These are phyloP conservation scores for Melanerpes aurifrons DNA, from an alignment of 2,113 vertebrate species.

Conservation along the genomic window DNA sequence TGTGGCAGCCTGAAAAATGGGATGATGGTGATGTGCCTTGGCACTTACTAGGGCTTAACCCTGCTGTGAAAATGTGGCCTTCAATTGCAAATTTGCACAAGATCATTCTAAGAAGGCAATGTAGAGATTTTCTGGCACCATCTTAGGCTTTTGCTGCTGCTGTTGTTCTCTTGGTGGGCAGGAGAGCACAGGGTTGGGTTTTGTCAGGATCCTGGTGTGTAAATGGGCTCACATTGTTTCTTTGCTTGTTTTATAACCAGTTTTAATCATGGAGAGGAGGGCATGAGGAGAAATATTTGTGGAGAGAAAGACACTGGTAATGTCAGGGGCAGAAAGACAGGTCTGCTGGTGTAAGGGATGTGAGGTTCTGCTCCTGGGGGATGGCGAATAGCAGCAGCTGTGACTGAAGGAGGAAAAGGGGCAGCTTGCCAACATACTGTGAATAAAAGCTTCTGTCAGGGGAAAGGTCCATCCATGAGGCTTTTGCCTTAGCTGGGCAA, in stretches of 20 bases:
- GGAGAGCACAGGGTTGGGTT: not conserved
- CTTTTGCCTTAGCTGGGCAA: not conserved
- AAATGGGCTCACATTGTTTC: not conserved
- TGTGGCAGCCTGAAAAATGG: not conserved
- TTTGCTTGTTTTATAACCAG: not conserved
- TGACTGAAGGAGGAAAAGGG: not conserved
- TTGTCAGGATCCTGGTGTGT: not conserved
- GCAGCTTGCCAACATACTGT: fast-evolving
- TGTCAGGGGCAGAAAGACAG: not conserved
- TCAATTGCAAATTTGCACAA: no score
- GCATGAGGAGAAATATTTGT: not conserved
- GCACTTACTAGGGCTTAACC: not conserved
- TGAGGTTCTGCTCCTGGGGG: not conserved
- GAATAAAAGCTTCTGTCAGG: not conserved
- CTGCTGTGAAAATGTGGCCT: not conserved
- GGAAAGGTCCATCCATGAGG: not conserved
- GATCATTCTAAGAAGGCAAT: not conserved
- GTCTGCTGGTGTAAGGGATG: not conserved
- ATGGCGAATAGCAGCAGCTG: fast-evolving
- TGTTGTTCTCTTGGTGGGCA: not conserved
- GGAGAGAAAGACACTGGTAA: not conserved
- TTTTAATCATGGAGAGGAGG: not conserved
- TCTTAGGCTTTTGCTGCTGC: fast-evolving
- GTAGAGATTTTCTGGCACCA: not conserved
- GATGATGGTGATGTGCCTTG: not conserved